Percentiles rank a stretch among this genome's conserved stretches.
These are phyloP conservation scores for Gymnocephalus cernua DNA, from an alignment of 2,113 vertebrate species.

Conservation along the genomic window DNA sequence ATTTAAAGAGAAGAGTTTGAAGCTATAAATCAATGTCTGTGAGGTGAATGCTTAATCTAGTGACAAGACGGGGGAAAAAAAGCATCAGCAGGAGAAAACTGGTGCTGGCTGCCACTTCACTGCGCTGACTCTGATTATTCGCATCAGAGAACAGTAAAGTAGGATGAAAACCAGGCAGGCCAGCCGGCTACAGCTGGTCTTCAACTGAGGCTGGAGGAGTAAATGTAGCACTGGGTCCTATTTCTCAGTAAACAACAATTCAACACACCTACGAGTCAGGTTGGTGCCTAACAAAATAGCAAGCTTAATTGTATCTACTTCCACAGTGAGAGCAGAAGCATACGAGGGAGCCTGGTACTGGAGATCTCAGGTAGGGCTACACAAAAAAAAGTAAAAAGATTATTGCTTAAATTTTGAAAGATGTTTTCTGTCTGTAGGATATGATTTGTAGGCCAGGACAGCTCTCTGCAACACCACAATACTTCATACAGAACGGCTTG, in stretches of 20 bases:
- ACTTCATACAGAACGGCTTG: no score
- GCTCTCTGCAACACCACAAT: no score
- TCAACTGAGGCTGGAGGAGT: slow-evolving; percentile 20
- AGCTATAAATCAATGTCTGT: slow-evolving; percentile 27
- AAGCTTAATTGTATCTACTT: not conserved
- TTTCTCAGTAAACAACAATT: no score
- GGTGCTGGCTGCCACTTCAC: slow-evolving; percentile 13
- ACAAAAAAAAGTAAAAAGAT: not conserved
- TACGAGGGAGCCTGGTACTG: not conserved
- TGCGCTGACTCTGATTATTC: slow-evolving; percentile 9
- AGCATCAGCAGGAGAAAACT: slow-evolving; percentile 21
- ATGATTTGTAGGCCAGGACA: no score
- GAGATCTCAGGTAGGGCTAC: not conserved
- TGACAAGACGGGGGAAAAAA: not conserved
- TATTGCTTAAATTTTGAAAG: no score
- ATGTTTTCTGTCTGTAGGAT: no score
- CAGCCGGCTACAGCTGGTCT: not conserved
- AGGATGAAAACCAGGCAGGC: not conserved
- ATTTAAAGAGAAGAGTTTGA: slow-evolving; percentile 28
- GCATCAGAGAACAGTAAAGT: slow-evolving; percentile 4
- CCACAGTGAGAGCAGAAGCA: not conserved
- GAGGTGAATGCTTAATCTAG: slow-evolving; percentile 24
- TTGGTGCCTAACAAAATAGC: not conserved
- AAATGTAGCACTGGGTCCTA: not conserved
- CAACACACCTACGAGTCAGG: not conserved